Conservation (phyloP, 2,888 invertebrate genomes). For the Drosophila rellima region DNA sequence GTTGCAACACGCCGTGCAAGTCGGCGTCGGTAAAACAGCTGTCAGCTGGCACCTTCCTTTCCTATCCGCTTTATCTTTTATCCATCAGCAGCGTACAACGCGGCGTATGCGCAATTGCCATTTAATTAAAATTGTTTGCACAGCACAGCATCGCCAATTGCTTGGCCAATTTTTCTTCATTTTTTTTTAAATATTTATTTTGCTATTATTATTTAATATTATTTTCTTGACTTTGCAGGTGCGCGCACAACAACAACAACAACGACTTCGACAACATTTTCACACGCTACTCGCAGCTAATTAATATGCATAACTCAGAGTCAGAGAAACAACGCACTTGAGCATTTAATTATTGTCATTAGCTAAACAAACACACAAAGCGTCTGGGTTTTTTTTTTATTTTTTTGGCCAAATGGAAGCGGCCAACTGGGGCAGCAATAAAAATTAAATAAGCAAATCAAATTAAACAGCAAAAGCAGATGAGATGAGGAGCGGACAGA, state of each 20-base stretch:
- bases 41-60: slow-evolving; percentile 71
- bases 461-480: slow-evolving; percentile 46
- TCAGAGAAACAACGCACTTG: slow-evolving; percentile 42
- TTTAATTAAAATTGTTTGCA: slow-evolving; percentile 80
- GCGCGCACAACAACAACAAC: slow-evolving; percentile 58
- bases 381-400: background rate
- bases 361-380: slow-evolving; percentile 49
- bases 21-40: slow-evolving; percentile 71
- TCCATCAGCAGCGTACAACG: slow-evolving; percentile 68
- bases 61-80: slow-evolving; percentile 63
- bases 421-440: slow-evolving; percentile 50
- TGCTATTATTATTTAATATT: slow-evolving; percentile 38
- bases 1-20: slow-evolving; percentile 59
- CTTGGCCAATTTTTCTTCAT: slow-evolving; percentile 46
- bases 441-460: slow-evolving; percentile 66
- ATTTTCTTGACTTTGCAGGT: slow-evolving; percentile 46
- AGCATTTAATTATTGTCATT: slow-evolving; percentile 74
- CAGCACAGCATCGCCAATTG: slow-evolving; percentile 68
- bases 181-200: slow-evolving; percentile 22
- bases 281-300: slow-evolving; percentile 66
- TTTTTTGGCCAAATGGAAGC: slow-evolving; percentile 17
- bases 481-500: slow-evolving; percentile 10
- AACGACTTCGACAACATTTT: slow-evolving; percentile 42
- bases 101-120: slow-evolving; percentile 80
- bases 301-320: slow-evolving; percentile 66